Conservation (phyloP, 1,140 invertebrate genomes). For the Artemia franciscana region DNA sequence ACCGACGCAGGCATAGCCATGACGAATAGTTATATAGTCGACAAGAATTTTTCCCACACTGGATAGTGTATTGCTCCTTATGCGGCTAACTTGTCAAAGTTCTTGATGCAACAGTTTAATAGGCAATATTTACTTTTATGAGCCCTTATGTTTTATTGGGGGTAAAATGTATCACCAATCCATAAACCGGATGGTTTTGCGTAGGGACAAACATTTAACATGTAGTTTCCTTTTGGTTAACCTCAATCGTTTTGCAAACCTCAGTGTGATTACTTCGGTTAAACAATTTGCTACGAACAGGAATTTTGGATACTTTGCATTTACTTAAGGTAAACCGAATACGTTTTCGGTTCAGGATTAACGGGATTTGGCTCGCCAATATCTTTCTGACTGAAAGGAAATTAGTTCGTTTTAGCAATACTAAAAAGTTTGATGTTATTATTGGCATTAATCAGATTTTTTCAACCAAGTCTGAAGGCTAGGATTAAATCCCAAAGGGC, state of each 20-base stretch:
- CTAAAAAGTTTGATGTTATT: no score
- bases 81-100: neutral
- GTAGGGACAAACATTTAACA: neutral
- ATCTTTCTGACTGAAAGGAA: no score
- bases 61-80: neutral
- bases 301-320: no score
- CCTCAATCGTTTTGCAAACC: neutral
- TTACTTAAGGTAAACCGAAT: no score
- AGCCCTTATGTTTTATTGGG: neutral
- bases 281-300: no score
- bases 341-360: no score
- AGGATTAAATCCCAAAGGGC: no score
- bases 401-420: no score
- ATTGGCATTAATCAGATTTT: no score
- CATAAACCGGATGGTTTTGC: neutral
- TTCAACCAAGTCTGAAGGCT: no score
- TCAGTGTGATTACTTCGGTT: neutral
- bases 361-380: no score
- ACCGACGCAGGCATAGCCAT: no score
- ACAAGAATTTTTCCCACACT: neutral
- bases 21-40: neutral
- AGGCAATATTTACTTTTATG: neutral
- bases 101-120: neutral
- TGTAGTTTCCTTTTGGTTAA: neutral
- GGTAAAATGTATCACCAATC: neutral